Conservation (phyloP, 2,888 invertebrate species). For the Stenchaetothrips biformis region DNA sequence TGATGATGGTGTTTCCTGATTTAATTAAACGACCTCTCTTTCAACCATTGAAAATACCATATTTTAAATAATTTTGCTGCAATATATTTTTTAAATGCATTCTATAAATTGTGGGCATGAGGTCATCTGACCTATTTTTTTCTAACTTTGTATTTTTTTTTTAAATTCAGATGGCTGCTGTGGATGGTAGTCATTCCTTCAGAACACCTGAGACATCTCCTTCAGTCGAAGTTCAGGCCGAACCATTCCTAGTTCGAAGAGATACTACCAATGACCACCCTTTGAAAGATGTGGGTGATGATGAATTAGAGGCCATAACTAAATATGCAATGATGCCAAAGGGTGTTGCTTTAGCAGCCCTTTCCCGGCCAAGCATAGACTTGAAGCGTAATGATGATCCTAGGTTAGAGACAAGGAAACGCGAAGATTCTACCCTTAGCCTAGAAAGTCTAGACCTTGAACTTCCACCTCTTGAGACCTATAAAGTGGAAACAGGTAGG, state of each 20-base stretch:
- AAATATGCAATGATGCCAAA: conserved; percentile 7
- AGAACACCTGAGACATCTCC: not conserved
- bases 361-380: not conserved
- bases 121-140: too few relatives aligned
- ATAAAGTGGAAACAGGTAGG: conserved; percentile 32
- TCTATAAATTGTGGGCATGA: too few relatives aligned
- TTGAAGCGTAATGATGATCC: not conserved
- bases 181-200: not conserved
- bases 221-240: not conserved
- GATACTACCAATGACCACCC: conserved; percentile 8
- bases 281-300: not conserved
- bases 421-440: not conserved
- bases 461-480: conserved; percentile 33
- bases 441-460: conserved; percentile 37
- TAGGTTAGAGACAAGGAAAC: not conserved
- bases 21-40: too few relatives aligned
- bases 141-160: not conserved
- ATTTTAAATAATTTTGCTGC: too few relatives aligned
- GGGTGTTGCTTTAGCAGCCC: not conserved
- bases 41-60: too few relatives aligned
- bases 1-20: too few relatives aligned
- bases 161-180: not conserved
- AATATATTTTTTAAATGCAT: too few relatives aligned
- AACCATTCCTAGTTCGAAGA: not conserved
- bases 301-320: not conserved